A percentile compares a stretch with the other conserved stretches of the same genome.
These are phyloP conservation scores for Syncerus caffer DNA, from an alignment of 2,797 vertebrate genomes.

Conservation along the genomic window DNA sequence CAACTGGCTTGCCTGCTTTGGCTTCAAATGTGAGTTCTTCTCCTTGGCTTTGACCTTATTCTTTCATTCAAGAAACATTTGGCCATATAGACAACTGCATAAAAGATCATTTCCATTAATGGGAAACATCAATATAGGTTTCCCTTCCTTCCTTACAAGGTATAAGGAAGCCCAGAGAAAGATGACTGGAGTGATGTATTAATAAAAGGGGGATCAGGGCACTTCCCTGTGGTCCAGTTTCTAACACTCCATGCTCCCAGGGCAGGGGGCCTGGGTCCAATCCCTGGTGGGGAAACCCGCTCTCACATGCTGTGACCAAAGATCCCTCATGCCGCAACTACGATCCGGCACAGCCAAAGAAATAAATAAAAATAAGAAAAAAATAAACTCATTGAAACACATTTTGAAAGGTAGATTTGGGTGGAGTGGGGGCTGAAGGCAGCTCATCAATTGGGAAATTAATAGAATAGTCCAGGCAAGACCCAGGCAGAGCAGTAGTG, in stretches of 20 bases:
- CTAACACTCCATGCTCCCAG: neutral
- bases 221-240: neutral
- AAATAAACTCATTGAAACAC: neutral
- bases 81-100: neutral
- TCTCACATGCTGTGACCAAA: neutral
- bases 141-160: neutral
- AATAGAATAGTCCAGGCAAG: neutral
- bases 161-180: neutral
- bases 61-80: neutral
- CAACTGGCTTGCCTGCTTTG: neutral
- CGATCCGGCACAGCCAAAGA: neutral
- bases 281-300: neutral
- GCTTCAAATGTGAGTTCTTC: neutral
- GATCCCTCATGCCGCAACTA: neutral
- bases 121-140: neutral
- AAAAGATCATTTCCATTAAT: neutral
- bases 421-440: neutral
- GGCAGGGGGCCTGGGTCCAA: neutral
- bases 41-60: neutral
- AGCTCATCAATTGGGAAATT: neutral
- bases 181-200: neutral
- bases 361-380: neutral
- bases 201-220: neutral
- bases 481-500: rapidly evolving
- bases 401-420: neutral